Evolutionary conservation across 2,113 vertebrate genomes (phyloP).

Genomic region (Silurus meridionalis): DNA sequence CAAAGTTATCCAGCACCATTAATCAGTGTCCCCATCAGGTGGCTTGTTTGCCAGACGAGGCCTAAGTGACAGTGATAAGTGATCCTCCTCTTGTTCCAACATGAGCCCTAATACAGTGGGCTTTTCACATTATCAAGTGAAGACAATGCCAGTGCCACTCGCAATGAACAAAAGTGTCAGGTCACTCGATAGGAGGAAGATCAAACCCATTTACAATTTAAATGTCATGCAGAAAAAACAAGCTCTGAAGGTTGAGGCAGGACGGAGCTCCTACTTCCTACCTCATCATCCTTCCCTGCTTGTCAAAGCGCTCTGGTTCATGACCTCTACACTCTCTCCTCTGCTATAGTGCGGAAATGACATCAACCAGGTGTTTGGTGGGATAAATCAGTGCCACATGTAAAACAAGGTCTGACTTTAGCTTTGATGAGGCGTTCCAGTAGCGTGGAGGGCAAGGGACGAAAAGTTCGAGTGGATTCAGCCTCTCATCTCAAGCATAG

Average conservation of each 20-base stretch:
- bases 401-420: slow-evolving; percentile 50
- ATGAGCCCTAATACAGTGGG: slow-evolving; percentile 57
- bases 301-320: slow-evolving; percentile 55
- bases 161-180: slow-evolving; percentile 66
- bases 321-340: slow-evolving; percentile 59
- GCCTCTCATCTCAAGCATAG: slow-evolving; percentile 33
- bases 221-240: slow-evolving; percentile 60
- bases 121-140: slow-evolving; percentile 60
- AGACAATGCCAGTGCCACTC: slow-evolving; percentile 66
- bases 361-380: slow-evolving; percentile 68
- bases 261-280: slow-evolving; percentile 30
- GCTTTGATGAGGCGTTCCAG: slow-evolving; percentile 40
- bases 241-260: slow-evolving; percentile 58
- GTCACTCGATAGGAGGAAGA: slow-evolving; percentile 56
- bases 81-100: slow-evolving; percentile 60
- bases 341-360: slow-evolving; percentile 64
- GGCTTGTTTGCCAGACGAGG: slow-evolving; percentile 62
- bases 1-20: slow-evolving; percentile 61
- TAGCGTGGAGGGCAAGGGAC: slow-evolving; percentile 38
- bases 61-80: slow-evolving; percentile 65
- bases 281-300: slow-evolving; percentile 42
- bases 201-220: slow-evolving; percentile 65
- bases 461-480: slow-evolving; percentile 19
- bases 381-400: slow-evolving; percentile 65
- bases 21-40: slow-evolving; percentile 65